A percentile compares a stretch with the other conserved stretches of the same genome.
Evolutionary conservation across 2,888 invertebrate species (phyloP).

Genomic region (Harpalus rufipes): DNA sequence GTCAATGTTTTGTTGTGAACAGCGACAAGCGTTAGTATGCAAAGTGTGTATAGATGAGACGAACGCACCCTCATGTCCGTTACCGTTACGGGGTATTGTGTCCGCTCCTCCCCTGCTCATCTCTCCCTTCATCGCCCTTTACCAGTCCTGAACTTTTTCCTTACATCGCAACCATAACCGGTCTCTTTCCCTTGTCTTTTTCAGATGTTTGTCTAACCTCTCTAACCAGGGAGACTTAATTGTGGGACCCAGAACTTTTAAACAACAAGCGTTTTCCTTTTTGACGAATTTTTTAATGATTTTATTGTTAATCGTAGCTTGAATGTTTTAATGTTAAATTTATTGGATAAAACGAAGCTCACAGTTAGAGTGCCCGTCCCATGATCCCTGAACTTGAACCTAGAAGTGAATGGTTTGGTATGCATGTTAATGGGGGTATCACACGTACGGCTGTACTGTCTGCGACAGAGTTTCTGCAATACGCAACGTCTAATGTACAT

Average conservation of each 20-base stretch:
- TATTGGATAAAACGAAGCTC: conserved; percentile 13
- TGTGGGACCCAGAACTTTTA: conserved; percentile 31
- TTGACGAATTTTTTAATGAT: conserved; percentile 6
- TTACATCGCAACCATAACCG: conserved; percentile 31
- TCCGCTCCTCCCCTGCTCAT: background rate
- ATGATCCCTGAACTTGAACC: conserved; percentile 1
- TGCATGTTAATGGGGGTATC: background rate
- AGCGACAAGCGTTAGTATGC: conserved; percentile 29
- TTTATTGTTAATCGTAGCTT: conserved; percentile 22
- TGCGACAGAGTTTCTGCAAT: no score
- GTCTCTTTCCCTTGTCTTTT: conserved; percentile 49
- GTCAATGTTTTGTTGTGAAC: conserved; percentile 49
- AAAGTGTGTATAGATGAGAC: conserved; percentile 50
- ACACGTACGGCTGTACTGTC: background rate
- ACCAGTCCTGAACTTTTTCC: conserved; percentile 25
- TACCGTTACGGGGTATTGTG: conserved; percentile 40
- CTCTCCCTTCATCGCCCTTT: conserved; percentile 12
- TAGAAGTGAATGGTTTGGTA: background rate
- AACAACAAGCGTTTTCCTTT: conserved; percentile 52
- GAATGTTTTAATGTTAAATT: conserved; percentile 15
- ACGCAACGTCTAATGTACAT: no score
- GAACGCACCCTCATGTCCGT: conserved; percentile 48
- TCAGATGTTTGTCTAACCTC: conserved; percentile 55
- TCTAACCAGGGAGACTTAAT: conserved; percentile 17
- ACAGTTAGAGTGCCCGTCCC: background rate